These are phyloP conservation scores for Drosophila neoperkinsi DNA, from an alignment of 2,888 invertebrate species.

Conservation along the genomic window DNA sequence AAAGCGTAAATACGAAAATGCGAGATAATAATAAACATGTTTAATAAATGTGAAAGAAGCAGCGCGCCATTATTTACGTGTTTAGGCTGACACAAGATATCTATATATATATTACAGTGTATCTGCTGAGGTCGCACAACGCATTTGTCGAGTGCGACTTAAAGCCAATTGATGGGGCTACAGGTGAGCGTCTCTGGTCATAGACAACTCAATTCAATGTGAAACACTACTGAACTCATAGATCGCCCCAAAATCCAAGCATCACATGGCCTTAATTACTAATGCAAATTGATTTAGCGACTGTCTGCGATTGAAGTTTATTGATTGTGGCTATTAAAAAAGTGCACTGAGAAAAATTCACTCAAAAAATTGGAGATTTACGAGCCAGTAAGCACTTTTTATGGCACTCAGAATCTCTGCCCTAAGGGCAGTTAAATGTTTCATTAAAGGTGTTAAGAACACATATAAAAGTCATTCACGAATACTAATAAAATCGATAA, in stretches of 20 bases:
- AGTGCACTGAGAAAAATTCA: constrained; percentile 17
- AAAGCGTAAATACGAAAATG: constrained; percentile 28
- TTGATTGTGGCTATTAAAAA: constrained; percentile 52
- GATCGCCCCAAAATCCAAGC: constrained; percentile 63
- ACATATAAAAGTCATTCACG: neutral
- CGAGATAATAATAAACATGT: constrained; percentile 37
- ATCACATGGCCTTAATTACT: constrained; percentile 68
- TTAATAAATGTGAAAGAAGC: constrained; percentile 29
- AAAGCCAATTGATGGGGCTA: constrained; percentile 42
- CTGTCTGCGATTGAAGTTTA: constrained; percentile 60
- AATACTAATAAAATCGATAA: constrained; percentile 2
- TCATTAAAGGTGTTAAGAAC: neutral
- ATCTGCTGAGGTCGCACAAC: constrained; percentile 21
- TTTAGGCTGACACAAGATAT: constrained; percentile 45
- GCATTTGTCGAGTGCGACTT: constrained; percentile 44
- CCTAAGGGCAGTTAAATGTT: neutral
- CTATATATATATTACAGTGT: constrained; percentile 25
- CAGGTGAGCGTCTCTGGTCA: constrained; percentile 24
- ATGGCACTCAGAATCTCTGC: neutral
- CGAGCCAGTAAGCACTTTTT: neutral
- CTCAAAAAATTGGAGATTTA: neutral
- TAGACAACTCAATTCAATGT: constrained; percentile 58
- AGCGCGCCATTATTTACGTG: constrained; percentile 56
- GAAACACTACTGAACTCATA: constrained; percentile 42
- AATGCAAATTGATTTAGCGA: constrained; percentile 74